These are phyloP conservation scores for Xestia ashworthii DNA, from an alignment of 2,888 invertebrate genomes.

Conservation along the genomic window DNA sequence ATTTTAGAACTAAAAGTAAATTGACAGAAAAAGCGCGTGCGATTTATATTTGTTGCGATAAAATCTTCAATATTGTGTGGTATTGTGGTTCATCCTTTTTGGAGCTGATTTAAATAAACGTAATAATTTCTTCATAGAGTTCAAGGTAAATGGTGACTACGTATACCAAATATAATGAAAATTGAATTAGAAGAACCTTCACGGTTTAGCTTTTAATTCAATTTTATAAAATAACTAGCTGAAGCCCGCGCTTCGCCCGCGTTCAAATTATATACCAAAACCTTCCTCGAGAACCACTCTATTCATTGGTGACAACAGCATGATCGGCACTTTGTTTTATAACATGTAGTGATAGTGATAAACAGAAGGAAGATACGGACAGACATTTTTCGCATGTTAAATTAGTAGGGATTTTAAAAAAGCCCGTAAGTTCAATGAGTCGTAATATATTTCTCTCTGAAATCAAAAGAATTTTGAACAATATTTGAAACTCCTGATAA, in stretches of 20 bases:
- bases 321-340: too few species aligned
- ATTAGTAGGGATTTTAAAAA: background rate
- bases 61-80: background rate
- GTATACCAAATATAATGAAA: too few species aligned
- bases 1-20: background rate
- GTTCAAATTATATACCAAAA: too few species aligned
- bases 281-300: too few species aligned
- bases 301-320: too few species aligned
- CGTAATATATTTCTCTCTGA: background rate
- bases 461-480: background rate
- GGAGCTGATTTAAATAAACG: background rate
- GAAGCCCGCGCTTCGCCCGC: too few species aligned
- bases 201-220: too few species aligned
- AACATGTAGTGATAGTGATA: too few species aligned
- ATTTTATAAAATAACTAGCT: too few species aligned
- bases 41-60: background rate
- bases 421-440: background rate
- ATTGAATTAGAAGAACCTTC: too few species aligned
- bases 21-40: background rate
- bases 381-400: background rate
- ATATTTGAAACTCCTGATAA: background rate
- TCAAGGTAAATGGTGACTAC: background rate
- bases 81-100: background rate
- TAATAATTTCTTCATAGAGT: background rate
- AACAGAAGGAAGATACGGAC: too few species aligned